Evolutionary conservation across 2,888 invertebrate genomes (phyloP).

Genomic region (Terebella lapidaria): DNA sequence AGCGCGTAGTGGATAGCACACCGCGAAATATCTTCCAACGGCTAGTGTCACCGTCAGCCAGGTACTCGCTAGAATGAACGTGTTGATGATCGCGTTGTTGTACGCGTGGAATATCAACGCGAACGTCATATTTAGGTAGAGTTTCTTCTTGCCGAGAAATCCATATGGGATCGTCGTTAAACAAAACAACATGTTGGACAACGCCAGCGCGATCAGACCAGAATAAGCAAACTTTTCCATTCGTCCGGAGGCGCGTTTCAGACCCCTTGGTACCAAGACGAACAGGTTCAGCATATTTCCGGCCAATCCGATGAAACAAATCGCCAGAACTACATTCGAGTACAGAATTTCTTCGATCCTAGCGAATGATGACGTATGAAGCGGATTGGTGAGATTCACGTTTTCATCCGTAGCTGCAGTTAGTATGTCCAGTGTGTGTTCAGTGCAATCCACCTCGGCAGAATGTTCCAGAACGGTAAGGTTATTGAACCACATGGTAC

Average conservation of each 20-base stretch:
- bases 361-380: too few species aligned
- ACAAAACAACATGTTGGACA: conserved; percentile 48
- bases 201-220: conserved; percentile 45
- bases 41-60: conserved; percentile 51
- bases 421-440: too few species aligned
- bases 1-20: conserved; percentile 48
- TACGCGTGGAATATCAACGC: conserved; percentile 33
- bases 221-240: conserved; percentile 49
- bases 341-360: background rate
- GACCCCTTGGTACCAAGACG: conserved; percentile 61
- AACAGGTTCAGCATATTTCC: conserved; percentile 75
- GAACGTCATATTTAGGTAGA: conserved; percentile 8
- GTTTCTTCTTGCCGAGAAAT: conserved; percentile 19
- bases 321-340: background rate
- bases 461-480: too few species aligned
- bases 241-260: conserved; percentile 37
- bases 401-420: too few species aligned
- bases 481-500: too few species aligned
- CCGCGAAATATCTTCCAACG: conserved; percentile 46
- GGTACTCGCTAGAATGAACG: conserved; percentile 47
- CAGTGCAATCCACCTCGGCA: too few species aligned
- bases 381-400: too few species aligned
- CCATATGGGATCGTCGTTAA: conserved; percentile 42
- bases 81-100: conserved; percentile 38
- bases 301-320: conserved; percentile 61